A percentile compares a stretch with the other conserved stretches of the same genome.
Conservation (phyloP, 37 sponge, comb jelly and placozoan species). For the Bolinopsis microptera region DNA sequence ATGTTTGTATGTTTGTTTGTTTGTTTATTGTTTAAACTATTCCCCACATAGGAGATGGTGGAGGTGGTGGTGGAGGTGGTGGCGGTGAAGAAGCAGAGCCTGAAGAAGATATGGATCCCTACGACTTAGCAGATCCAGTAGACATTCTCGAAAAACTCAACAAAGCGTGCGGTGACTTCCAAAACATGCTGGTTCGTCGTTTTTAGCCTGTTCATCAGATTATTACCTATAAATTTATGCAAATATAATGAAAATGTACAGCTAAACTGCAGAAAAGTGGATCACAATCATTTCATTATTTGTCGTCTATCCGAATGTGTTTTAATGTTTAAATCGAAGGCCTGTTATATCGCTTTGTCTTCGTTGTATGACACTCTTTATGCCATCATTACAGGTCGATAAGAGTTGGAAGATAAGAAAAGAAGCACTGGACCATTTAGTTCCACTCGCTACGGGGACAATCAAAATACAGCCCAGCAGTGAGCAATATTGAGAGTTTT, state of each 20-base stretch:
- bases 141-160: constrained; percentile 70
- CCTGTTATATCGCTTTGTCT: too few relatives aligned
- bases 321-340: too few relatives aligned
- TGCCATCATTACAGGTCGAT: constrained; percentile 62
- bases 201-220: background rate
- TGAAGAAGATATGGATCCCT: constrained; percentile 76
- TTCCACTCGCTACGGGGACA: constrained; percentile 72
- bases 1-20: background rate
- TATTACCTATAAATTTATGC: background rate
- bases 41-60: background rate
- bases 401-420: constrained; percentile 89
- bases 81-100: constrained; percentile 17
- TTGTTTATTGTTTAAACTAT: background rate
- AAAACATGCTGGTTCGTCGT: constrained; percentile 73
- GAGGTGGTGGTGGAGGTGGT: constrained; percentile 67
- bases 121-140: constrained; percentile 84
- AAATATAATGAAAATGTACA: too few relatives aligned
- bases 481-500: too few relatives aligned
- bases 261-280: too few relatives aligned
- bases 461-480: constrained; percentile 76
- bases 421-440: constrained; percentile 78
- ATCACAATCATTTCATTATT: too few relatives aligned
- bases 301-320: too few relatives aligned
- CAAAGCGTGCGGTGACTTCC: constrained; percentile 83
- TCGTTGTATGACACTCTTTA: too few relatives aligned